Conservation (phyloP, 2,113 vertebrate species). For the Abramis brama region DNA sequence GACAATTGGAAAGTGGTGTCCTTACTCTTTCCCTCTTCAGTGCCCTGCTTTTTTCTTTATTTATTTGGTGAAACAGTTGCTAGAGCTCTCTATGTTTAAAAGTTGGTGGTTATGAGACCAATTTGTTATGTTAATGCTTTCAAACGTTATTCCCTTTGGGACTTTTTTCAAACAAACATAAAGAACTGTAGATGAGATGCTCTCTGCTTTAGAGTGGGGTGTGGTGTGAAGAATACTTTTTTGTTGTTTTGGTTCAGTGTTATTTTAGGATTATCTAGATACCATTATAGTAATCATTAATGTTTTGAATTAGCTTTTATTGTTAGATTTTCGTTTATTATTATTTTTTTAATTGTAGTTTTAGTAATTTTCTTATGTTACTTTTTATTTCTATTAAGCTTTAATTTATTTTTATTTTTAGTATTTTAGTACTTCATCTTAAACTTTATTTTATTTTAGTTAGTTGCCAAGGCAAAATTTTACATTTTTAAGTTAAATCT, state of each 20-base stretch:
- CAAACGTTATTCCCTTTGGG: neutral
- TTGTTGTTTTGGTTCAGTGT: neutral
- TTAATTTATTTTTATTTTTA: neutral
- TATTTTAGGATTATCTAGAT: neutral
- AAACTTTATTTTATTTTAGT: neutral
- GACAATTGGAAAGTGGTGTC: slow-evolving; percentile 23
- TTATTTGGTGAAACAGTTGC: neutral
- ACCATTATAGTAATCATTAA: neutral
- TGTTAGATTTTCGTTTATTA: neutral
- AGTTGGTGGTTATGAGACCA: neutral
- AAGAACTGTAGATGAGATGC: neutral
- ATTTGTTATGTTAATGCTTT: neutral
- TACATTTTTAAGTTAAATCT: no score
- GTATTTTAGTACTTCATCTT: no score
- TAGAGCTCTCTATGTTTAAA: neutral
- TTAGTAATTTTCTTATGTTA: neutral
- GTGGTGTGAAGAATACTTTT: neutral
- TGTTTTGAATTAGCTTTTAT: neutral
- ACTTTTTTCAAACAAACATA: neutral
- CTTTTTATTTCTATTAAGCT: neutral
- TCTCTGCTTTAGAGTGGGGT: neutral
- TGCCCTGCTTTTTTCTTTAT: slow-evolving; percentile 30
- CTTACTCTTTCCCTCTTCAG: slow-evolving; percentile 20
- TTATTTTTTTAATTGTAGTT: no score
- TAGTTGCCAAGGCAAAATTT: neutral